Evolutionary conservation across 1,140 invertebrate species (phyloP).

Genomic region (Homalodisca vitripennis): DNA sequence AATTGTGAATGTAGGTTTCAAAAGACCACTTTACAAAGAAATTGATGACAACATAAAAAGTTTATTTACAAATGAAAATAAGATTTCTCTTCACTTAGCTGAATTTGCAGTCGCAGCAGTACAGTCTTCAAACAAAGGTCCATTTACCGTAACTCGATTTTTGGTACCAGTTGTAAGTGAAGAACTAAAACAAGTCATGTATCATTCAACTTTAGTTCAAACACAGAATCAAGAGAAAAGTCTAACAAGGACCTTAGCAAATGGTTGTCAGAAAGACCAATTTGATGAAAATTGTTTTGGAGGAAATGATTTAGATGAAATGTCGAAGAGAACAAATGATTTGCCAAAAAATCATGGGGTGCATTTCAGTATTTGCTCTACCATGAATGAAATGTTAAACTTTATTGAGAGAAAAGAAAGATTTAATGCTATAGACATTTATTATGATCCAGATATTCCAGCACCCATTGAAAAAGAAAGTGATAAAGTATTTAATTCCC

Average conservation of each 20-base stretch:
- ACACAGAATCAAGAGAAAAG: not conserved
- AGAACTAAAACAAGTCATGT: not conserved
- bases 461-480: not conserved
- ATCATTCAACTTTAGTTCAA: not conserved
- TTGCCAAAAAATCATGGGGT: not conserved
- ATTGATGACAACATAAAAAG: not conserved
- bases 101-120: not conserved
- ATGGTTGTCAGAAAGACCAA: not conserved
- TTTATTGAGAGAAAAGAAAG: not conserved
- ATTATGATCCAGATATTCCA: constrained; percentile 14
- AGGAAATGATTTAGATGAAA: not conserved
- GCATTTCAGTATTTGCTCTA: not conserved
- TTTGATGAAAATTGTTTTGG: not conserved
- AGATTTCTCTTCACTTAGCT: not conserved
- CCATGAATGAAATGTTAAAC: not conserved
- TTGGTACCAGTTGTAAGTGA: not conserved
- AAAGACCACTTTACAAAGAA: not conserved
- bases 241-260: too few relatives aligned
- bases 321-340: not conserved
- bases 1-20: not conserved
- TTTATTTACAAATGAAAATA: not conserved
- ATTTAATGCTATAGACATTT: not conserved
- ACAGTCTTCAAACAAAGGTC: not conserved
- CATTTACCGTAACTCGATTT: not conserved
- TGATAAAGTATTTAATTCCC: not conserved